Evolutionary conservation across 2,797 vertebrate species (phyloP), one percentile per base, ranked within the genome.

Genomic region (Neostethus bicornis): DNA sequence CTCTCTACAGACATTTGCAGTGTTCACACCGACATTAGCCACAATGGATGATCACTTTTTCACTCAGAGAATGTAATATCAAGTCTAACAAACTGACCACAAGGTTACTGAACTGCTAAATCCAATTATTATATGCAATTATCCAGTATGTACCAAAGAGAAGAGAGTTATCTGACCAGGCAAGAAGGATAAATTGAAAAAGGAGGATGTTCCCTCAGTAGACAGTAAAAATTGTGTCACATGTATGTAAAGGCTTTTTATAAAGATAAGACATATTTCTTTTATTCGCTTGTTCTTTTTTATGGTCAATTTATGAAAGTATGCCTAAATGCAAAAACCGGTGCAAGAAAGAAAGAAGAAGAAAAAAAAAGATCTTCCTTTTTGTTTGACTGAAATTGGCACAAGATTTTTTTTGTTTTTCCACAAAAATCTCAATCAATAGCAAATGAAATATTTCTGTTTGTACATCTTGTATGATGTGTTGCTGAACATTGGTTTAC

Each of bases 101-200:
- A 77, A 80, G 75, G 79, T 87, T 77, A 70, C 26, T 74, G 70
- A 80, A 77, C 75, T 69, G 54, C 61, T 66, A 77, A 87, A 87
- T 86, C 77, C 70, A 86, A 84, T 86, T 83, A 86, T 64, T 81
- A 86, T 66, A 73, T 76, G 57, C 73, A 83, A 81, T 86, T 85
- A 88, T 76, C 35, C 51, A 65, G 39, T 59, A 64, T 50, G 56
- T 53, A 75, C 43, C 34, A 72, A 79, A 70, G 26, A 57, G 72
- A 54, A 16, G 17, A 56, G 52, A 20, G 68, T 74, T 74, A 77
- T 83, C 75, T 64, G 55, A 69, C 45, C 35, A 50, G 4, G 10
- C 11, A 25, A 47, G 46, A 32, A 28, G 0, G 10, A 50, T 5
- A 55, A 56, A 75, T 53, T 57, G 52, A 79, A 75, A 67, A 58